Evolutionary conservation across 2,888 invertebrate species (phyloP), one percentile per base, ranked within the genome.

Genomic region (Leptopilina syphax): DNA sequence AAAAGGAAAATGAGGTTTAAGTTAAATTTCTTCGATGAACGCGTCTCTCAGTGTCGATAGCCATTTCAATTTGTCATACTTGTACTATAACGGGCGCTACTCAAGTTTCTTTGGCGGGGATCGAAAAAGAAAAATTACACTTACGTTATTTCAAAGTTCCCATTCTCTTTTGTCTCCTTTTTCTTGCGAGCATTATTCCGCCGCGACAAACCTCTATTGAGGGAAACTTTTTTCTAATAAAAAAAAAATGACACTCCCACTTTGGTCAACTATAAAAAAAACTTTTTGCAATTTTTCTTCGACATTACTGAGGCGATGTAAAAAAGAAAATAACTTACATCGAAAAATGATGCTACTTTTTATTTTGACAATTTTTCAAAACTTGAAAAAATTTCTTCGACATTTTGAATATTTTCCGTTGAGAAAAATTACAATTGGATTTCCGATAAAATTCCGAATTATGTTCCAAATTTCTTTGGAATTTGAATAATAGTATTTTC

Each of bases 61-160:
- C 73, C 84, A 81, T 84, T 88, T 86, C 87, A 88, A 87, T 87
- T 86, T 86, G 84, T 88, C 87, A 88, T 86, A 87, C 83, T 86
- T 86, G 80, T 47, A 41, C 18, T 67, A 77, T 78, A 78, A 57
- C 76, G 65, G 65, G 18, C 77, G 54, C 34, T 73, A 57, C 73
- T 73, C 54, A 41, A 73, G 73, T 60, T 73, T 73, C 57, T 34
- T 73, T 41, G 63, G 18, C 67, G 70, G 77, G 57, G 77, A 68
- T 50, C 76, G 67, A 57, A 76, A 77, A 83, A 87, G 84, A 87
- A 84, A 85, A 85, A 85, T 87, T 86, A 83, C 83, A 83, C 83
- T 82, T 86, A 77, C 81, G 76, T 76, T 44, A 44, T 44, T 67
- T 65, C 54, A 60, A 70, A 13, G 73, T 79, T 41, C 47, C 65